phyloP scores from a whole-genome alignment of 2,113 vertebrate genomes.

The Chrysochloris asiatica region DNA sequence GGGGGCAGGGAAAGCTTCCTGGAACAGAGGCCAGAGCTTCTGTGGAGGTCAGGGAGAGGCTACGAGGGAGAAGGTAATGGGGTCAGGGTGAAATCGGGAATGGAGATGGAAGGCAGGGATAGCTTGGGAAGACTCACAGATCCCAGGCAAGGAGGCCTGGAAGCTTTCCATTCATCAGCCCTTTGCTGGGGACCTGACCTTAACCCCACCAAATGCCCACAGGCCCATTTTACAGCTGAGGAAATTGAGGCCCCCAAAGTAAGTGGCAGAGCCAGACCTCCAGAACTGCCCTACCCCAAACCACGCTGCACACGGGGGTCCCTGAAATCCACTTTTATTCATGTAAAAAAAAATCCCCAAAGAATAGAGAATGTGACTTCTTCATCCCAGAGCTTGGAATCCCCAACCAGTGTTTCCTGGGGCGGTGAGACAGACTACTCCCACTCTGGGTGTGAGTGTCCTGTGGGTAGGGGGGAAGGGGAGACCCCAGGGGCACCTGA shows the following conservation, averaged over 20 bases:
- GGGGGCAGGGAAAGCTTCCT: conserved; percentile 54
- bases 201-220: neutral
- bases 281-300: conserved; percentile 19
- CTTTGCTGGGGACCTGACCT: neutral
- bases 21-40: conserved; percentile 28
- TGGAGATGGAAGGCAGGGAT: neutral
- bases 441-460: neutral
- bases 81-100: neutral
- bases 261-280: neutral
- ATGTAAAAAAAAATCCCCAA: conserved; percentile 60
- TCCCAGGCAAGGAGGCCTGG: neutral
- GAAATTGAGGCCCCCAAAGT: conserved; percentile 16
- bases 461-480: neutral
- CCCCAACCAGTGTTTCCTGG: neutral
- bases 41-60: neutral
- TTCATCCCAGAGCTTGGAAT: neutral
- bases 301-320: conserved; percentile 63
- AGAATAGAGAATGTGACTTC: conserved; percentile 56
- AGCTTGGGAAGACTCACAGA: neutral
- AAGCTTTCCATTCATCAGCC: neutral
- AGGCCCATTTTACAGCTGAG: conserved; percentile 11
- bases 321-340: conserved; percentile 79
- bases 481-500: too few relatives aligned
- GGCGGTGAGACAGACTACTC: neutral
- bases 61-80: neutral